Evolutionary conservation across 2,888 invertebrate genomes (phyloP), one percentile per base, ranked within the genome.

Genomic region (Hartigia nigra): DNA sequence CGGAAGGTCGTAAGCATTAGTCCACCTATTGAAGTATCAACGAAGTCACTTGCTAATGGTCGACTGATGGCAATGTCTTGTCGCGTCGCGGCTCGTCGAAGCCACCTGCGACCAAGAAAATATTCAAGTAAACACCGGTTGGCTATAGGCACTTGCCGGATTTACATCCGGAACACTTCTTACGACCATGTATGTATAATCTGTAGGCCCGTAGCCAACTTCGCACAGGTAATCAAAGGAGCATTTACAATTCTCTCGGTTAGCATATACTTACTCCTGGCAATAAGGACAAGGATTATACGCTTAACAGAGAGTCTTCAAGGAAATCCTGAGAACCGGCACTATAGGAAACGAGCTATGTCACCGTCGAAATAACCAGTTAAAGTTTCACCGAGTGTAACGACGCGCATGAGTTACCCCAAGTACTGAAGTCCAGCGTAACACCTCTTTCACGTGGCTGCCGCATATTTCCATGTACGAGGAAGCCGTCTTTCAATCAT

Each of bases 1-100:
- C 55, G 55, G 55, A 55, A 9, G 23, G 9, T 55, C 23, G 14
- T 55, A 23, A 55, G 55, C 55, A 23, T 9, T 55, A 23, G 55
- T 55, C 23, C 55, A 23, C 55, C 55, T 9, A 55, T 5, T 55
- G 0, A 55, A 55, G 55, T 55, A 55, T 55, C 55, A 55, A 9
- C 55, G 23, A 55, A 55, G 55, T 55, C 23, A 23, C 55, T 85
- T 86, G 85, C 84, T 91, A 91, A 91, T 91, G 90, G 90, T 83
- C 87, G 86, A 85, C 88, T 91, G 91, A 91, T 91, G 91, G 91
- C 88, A 86, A 91, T 91, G 88, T 89, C 91, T 91, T 91, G 91
- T 91, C 87, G 85, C 89, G 90, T 91, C 87, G 88, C 88, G 89
- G 89, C 87, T 89, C 88, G 88, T 81, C 87, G 88, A 87, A 88